phyloP scores from a whole-genome alignment of 1,140 invertebrate species.

The Trissolcus basalis region DNA sequence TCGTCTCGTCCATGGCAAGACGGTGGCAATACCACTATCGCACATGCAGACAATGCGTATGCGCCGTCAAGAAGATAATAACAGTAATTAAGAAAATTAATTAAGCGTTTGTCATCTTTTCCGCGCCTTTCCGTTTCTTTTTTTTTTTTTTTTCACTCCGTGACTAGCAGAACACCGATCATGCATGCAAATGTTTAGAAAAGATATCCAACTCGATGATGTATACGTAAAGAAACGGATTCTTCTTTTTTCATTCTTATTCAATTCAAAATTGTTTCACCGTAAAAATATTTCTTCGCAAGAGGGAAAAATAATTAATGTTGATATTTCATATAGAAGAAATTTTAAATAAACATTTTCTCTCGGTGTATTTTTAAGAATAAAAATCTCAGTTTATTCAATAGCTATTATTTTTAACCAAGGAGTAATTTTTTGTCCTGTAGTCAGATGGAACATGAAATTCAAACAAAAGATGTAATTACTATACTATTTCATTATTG shows the following conservation, averaged over 20 bases:
- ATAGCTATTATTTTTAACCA: too few relatives aligned
- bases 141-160: conserved; percentile 53
- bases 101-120: conserved; percentile 59
- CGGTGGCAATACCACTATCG: conserved; percentile 22
- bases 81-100: conserved; percentile 59
- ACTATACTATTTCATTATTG: neutral
- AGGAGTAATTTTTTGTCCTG: too few relatives aligned
- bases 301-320: too few relatives aligned
- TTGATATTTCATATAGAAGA: conserved; percentile 1
- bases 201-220: neutral
- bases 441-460: neutral
- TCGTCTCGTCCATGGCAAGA: conserved; percentile 46
- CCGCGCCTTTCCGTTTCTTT: conserved; percentile 46
- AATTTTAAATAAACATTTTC: conserved; percentile 11
- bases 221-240: conserved; percentile 17
- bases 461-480: neutral
- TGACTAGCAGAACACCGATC: conserved; percentile 36
- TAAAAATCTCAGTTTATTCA: conserved; percentile 14
- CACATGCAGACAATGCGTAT: conserved; percentile 52
- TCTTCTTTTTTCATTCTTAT: too few relatives aligned
- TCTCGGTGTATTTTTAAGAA: conserved; percentile 9
- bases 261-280: neutral
- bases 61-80: conserved; percentile 50
- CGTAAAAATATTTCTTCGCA: too few relatives aligned
- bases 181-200: conserved; percentile 17